phyloP scores from a whole-genome alignment of 2,797 vertebrate species.

The Typhlichthys eigenmanni region DNA sequence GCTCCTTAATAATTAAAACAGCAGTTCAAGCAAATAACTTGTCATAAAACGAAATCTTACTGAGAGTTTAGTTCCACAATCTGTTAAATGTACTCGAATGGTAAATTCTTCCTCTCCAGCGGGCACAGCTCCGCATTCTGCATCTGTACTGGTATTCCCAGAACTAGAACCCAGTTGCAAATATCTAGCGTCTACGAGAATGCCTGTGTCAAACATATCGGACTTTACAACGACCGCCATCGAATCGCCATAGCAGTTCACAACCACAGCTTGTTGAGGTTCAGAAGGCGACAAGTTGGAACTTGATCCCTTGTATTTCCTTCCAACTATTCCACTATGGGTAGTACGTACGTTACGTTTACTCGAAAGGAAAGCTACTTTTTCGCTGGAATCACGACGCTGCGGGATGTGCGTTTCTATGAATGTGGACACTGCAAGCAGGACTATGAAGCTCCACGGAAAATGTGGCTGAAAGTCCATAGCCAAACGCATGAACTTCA shows the following conservation, averaged over 20 bases:
- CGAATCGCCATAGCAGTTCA: slow-evolving; percentile 59
- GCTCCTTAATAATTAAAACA: neutral
- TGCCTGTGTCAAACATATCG: slow-evolving; percentile 58
- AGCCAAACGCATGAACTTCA: slow-evolving; percentile 7
- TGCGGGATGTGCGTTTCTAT: slow-evolving; percentile 7
- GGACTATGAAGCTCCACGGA: slow-evolving; percentile 20
- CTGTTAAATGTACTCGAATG: slow-evolving; percentile 43
- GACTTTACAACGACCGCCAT: slow-evolving; percentile 64
- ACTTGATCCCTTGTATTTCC: neutral
- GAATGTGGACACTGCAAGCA: slow-evolving; percentile 8
- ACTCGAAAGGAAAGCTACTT: neutral
- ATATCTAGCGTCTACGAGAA: slow-evolving; percentile 51
- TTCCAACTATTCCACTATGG: neutral
- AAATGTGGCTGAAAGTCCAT: slow-evolving; percentile 32
- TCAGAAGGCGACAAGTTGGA: neutral
- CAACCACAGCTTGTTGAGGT: slow-evolving; percentile 24
- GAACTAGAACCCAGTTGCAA: slow-evolving; percentile 50
- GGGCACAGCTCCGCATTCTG: slow-evolving; percentile 41
- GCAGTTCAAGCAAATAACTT: neutral
- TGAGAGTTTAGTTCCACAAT: slow-evolving; percentile 66
- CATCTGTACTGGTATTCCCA: neutral
- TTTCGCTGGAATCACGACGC: neutral
- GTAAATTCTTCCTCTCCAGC: slow-evolving; percentile 49
- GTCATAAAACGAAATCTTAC: slow-evolving; percentile 42
- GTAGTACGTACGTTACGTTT: neutral